Evolutionary conservation across 2,797 vertebrate genomes (phyloP), one percentile per base, ranked within the genome.

Genomic region (Serranus cabrilla): DNA sequence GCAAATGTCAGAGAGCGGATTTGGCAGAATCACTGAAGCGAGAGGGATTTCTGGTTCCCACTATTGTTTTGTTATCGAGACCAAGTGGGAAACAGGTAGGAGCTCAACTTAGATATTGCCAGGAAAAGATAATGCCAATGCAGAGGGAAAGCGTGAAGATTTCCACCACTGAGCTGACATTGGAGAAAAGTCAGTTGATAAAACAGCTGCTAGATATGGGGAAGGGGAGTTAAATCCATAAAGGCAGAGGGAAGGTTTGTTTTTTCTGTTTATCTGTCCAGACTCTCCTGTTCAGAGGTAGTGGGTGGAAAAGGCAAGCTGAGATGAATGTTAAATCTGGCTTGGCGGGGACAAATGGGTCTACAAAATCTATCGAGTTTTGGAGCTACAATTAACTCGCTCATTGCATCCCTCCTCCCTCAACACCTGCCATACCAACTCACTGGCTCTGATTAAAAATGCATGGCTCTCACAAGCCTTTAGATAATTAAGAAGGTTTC

Each of bases 401-500:
- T 80, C 55, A 7, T 65, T 81, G 69, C 67, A 69, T 77, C 43
- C 55, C 69, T 76, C 82, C 81, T 74, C 77, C 80, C 74, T 76
- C 54, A 25, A 79, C 85, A 84, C 83, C 86, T 92, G 91, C 84
- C 71, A 40, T 25, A 56, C 71, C 60, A 74, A 57, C 52, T 71
- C 11, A n/a, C 72, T 50, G 74, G 50, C 79, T 59, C 74, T 82
- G 73, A 87, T 93, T 87, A 87, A 89, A 91, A 87, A 88, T 88
- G 81, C 66, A 91, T 82, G 52, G 37, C 6, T 64, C 77, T 79
- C 78, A 39, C 76, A 67, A 71, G 77, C 71, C 71, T 75, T 78
- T 82, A 72, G 67, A 89, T 86, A 76, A 89, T 87, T 81, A 78
- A 83, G 55, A 60, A 64, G 57, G 74, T 78, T 81, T 76, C 73